Conservation (phyloP, 2,113 vertebrate genomes). For the Empidonax traillii region DNA sequence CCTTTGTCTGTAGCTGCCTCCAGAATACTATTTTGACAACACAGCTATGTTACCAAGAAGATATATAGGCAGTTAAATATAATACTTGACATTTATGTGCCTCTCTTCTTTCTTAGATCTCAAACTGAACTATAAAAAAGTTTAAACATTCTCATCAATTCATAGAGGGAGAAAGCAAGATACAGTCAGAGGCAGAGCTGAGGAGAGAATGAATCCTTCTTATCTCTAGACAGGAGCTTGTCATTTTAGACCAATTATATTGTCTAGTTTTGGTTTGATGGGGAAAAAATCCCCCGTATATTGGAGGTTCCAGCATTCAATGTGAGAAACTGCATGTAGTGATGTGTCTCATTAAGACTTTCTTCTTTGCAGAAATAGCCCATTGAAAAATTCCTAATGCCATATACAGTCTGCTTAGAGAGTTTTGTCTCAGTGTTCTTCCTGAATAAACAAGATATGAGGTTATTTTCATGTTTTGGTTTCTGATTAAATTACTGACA, state of each 20-base stretch:
- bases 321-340: not conserved
- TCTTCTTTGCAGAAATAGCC: not conserved
- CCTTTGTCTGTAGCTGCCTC: not conserved
- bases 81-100: not conserved
- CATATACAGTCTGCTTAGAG: not conserved
- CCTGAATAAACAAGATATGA: not conserved
- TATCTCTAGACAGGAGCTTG: not conserved
- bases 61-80: not conserved
- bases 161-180: not conserved
- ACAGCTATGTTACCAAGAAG: not conserved
- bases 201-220: not conserved
- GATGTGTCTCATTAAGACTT: not conserved
- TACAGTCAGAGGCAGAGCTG: not conserved
- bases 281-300: not conserved
- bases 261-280: not conserved
- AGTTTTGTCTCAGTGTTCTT: not conserved
- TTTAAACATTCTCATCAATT: not conserved
- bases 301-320: not conserved
- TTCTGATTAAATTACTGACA: constrained; percentile 7
- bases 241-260: not conserved
- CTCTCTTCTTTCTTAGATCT: not conserved
- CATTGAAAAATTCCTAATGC: not conserved
- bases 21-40: not conserved
- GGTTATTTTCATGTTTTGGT: not conserved
- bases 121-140: not conserved